These are phyloP conservation scores for Balaeniceps rex DNA, from an alignment of 2,113 vertebrate genomes.

Conservation along the genomic window DNA sequence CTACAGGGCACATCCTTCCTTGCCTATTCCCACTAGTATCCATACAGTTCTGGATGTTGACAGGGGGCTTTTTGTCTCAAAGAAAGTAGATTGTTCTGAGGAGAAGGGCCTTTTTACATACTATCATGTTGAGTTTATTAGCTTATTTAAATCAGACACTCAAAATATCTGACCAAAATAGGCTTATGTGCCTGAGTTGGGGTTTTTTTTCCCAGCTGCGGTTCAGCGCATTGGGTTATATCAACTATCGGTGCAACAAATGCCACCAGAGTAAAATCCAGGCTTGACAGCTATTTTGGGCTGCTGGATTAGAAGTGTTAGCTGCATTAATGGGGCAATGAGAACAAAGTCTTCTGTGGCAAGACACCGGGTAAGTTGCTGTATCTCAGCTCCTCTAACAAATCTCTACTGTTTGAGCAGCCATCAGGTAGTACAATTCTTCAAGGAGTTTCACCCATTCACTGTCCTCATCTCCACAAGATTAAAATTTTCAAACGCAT, in stretches of 20 bases:
- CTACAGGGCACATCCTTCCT: background rate
- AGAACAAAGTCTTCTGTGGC: background rate
- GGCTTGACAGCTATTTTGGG: constrained; percentile 41
- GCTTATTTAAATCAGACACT: background rate
- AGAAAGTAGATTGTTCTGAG: background rate
- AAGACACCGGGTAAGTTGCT: background rate
- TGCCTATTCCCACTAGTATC: background rate
- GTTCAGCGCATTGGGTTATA: background rate
- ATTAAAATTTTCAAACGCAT: background rate
- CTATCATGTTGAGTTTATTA: background rate
- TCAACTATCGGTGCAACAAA: background rate
- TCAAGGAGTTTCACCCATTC: background rate
- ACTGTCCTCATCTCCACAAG: background rate
- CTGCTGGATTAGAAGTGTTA: constrained; percentile 41
- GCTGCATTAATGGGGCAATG: constrained; percentile 28
- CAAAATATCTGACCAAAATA: background rate
- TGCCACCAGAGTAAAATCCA: background rate
- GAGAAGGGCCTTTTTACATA: background rate
- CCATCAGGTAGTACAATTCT: background rate
- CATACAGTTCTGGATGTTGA: background rate
- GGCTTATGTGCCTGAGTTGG: background rate
- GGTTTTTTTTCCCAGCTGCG: background rate
- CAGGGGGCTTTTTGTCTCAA: background rate
- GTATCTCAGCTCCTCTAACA: background rate
- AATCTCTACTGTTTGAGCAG: background rate